Evolutionary conservation across 2,888 invertebrate species (phyloP), one percentile per base, ranked within the genome.

Genomic region (Coremacera marginata): DNA sequence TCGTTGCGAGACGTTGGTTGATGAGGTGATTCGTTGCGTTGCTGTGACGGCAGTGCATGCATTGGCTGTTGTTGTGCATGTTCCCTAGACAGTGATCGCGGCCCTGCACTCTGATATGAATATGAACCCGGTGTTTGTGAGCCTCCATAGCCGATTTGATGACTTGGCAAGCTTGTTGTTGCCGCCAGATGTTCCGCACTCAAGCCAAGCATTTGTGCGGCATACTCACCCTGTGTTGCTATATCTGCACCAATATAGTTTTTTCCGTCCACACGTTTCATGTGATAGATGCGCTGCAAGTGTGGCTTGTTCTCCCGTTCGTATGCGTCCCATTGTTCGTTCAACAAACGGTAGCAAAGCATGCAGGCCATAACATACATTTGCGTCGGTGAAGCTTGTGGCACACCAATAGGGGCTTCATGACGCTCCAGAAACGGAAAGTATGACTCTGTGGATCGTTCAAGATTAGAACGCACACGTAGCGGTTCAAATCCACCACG

Each of bases 351-450:
- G 90, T 94, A 95, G 90, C 98, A 98, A 44, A 97, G 92, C 88
- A 93, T 93, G 90, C 98, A 98, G 77, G 94, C 93, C 82, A 93
- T 92, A 55, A 95, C 94, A 60, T 91, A 91, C 44, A 84, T 80
- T 82, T 88, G 91, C 87, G 85, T 85, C 16, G 83, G 87, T 85
- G 84, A 82, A 44, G 86, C 88, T 85, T 80, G 90, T 85, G 82
- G 90, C 63, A 92, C 90, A 86, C 94, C 95, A 76, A 91, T 90
- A 0, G 98, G 97, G 16, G 96, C 94, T 81, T 96, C 95, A 90
- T 97, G 97, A 22, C 94, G 94, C 84, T 96, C 96, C 86, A 98
- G 91, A 90, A 98, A 98, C 70, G 97, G 96, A 90, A 97, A 98
- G 89, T 95, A 96, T 11, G 97, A 94, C 88, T 95, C 95, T 76